These are phyloP conservation scores for Cassiopea andromeda DNA, from an alignment of 30 jellyfish, hydroid and myxozoan species.

Conservation along the genomic window DNA sequence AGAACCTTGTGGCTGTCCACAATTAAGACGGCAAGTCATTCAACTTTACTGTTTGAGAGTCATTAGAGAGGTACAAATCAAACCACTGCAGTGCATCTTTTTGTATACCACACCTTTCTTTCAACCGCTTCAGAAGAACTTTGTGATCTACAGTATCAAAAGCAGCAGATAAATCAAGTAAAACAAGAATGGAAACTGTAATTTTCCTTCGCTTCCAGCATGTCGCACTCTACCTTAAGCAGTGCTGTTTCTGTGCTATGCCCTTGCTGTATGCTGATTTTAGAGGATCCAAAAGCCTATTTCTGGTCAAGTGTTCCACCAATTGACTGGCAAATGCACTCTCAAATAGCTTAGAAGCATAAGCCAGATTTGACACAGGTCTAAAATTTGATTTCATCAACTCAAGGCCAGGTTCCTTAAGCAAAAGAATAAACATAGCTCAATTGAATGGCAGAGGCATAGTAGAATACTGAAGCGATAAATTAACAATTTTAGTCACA, in stretches of 20 bases:
- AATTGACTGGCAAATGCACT: slow-evolving; percentile 52
- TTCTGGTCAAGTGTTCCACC: neutral
- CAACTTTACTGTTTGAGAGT: too few species aligned
- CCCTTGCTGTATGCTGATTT: slow-evolving; percentile 65
- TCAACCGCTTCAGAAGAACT: too few species aligned
- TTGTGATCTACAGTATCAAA: too few species aligned
- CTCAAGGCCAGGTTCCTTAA: neutral
- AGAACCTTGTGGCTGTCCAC: too few species aligned
- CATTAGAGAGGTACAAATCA: slow-evolving; percentile 23
- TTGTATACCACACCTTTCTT: too few species aligned
- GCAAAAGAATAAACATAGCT: slow-evolving; percentile 22
- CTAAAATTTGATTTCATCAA: too few species aligned
- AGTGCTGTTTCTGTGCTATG: neutral
- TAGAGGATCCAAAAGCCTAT: slow-evolving; percentile 48
- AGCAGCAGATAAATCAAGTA: slow-evolving; percentile 4
- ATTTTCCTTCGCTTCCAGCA: slow-evolving; percentile 40
- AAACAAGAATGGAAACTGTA: slow-evolving; percentile 44
- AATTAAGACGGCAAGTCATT: too few species aligned
- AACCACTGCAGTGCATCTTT: too few species aligned
- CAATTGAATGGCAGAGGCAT: neutral
- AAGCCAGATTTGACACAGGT: too few species aligned
- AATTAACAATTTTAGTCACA: slow-evolving; percentile 31
- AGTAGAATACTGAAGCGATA: slow-evolving; percentile 21
- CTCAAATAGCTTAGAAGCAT: slow-evolving; percentile 13
- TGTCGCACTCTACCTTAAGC: slow-evolving; percentile 35